Percentiles rank a stretch among this genome's conserved stretches.
Evolutionary conservation across 2,113 vertebrate species (phyloP).

Genomic region (Coryphaenoides rupestris): DNA sequence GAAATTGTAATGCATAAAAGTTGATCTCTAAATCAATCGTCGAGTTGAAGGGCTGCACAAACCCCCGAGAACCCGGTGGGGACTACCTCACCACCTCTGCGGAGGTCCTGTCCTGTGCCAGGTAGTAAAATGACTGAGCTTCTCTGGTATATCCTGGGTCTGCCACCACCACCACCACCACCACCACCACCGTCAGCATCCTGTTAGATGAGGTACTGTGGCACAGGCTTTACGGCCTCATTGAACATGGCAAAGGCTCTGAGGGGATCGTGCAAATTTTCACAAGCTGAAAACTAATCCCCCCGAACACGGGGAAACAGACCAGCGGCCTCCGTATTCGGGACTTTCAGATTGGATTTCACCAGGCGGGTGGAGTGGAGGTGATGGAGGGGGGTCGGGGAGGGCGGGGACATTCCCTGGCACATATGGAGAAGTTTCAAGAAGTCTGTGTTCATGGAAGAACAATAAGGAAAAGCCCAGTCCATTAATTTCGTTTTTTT

Average conservation of each 20-base stretch:
- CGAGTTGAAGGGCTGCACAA: too few relatives aligned
- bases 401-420: constrained; percentile 29
- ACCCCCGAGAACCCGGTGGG: too few relatives aligned
- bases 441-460: constrained; percentile 40
- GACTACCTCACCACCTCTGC: too few relatives aligned
- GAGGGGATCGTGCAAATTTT: constrained; percentile 12
- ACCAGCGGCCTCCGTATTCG: constrained; percentile 31
- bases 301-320: constrained; percentile 40
- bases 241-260: constrained; percentile 32
- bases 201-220: too few relatives aligned
- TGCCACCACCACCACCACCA: too few relatives aligned
- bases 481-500: constrained; percentile 64
- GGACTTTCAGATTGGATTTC: constrained; percentile 55
- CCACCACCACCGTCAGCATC: too few relatives aligned
- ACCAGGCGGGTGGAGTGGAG: constrained; percentile 19
- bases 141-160: too few relatives aligned
- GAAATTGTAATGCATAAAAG: too few relatives aligned
- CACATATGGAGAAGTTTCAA: constrained; percentile 51
- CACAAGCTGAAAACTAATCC: constrained; percentile 41
- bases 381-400: constrained; percentile 13
- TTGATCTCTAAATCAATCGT: too few relatives aligned
- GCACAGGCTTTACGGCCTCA: constrained; percentile 31
- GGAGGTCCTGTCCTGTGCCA: too few relatives aligned
- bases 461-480: constrained; percentile 66
- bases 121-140: too few relatives aligned